Percentiles rank a stretch among this genome's conserved stretches.
Conservation (phyloP, 1,140 invertebrate species). For the Hyphantria cunea region DNA sequence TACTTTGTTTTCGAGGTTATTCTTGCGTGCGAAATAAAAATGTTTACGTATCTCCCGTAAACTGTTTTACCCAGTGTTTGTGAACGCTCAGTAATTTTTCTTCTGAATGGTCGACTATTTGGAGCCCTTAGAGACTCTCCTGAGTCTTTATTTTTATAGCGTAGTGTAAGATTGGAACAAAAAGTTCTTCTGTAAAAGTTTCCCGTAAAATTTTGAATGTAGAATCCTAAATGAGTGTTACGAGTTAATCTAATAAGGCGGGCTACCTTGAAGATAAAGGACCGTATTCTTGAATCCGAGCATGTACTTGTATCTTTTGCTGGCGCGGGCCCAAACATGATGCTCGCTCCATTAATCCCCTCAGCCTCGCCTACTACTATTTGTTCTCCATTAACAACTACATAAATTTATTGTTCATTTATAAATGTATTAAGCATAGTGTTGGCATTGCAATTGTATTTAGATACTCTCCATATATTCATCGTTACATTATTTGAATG, state of each 20-base stretch:
- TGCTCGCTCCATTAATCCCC: conserved; percentile 22
- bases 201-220: not conserved
- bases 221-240: conserved; percentile 7
- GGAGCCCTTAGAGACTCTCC: conserved; percentile 1
- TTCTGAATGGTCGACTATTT: conserved; percentile 17
- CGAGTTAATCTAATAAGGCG: conserved; percentile 24
- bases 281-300: conserved; percentile 33
- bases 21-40: conserved; percentile 26
- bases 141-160: conserved; percentile 2
- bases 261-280: conserved; percentile 43
- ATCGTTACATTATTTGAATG: no score
- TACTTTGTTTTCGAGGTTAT: conserved; percentile 39
- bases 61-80: conserved; percentile 10
- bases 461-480: no score
- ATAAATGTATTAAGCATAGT: no score
- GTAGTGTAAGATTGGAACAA: conserved; percentile 6
- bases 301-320: conserved; percentile 24
- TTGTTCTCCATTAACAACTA: conserved; percentile 30
- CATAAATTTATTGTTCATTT: conserved; percentile 22
- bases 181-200: conserved; percentile 2
- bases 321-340: conserved; percentile 39
- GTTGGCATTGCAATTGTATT: no score
- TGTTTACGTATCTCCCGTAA: conserved; percentile 21
- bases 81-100: conserved; percentile 11
- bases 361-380: conserved; percentile 26